Evolutionary conservation across 2,888 invertebrate species (phyloP).

Genomic region (Trissoscelio sp.): DNA sequence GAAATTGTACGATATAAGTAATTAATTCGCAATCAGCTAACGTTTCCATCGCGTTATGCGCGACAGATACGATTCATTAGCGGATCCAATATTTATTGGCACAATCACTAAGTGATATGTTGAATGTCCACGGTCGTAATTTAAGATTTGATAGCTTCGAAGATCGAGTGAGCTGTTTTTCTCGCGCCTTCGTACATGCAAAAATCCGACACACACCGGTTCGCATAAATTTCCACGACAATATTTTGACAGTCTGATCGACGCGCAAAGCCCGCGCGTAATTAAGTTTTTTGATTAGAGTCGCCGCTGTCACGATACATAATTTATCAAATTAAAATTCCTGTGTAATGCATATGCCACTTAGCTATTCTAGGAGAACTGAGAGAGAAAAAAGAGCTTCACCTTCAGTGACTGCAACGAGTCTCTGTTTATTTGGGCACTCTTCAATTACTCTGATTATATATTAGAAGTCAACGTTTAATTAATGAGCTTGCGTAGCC

Average conservation of each 20-base stretch:
- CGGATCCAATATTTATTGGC: conserved; percentile 78
- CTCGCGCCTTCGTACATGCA: conserved; percentile 6
- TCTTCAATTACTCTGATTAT: conserved; percentile 41
- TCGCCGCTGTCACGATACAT: background rate
- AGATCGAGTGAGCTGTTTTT: conserved; percentile 19
- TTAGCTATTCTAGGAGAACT: background rate
- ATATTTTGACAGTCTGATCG: background rate
- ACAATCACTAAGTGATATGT: conserved; percentile 54
- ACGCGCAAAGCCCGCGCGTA: background rate
- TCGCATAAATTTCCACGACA: background rate
- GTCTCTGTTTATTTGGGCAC: conserved; percentile 29
- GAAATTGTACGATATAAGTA: conserved; percentile 82
- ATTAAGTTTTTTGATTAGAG: conserved; percentile 1
- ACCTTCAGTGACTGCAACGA: conserved; percentile 13
- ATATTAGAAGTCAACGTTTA: conserved; percentile 32
- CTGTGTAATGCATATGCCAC: conserved; percentile 5
- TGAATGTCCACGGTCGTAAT: conserved; percentile 34
- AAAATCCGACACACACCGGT: background rate
- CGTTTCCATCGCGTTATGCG: conserved; percentile 76
- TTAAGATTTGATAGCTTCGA: conserved; percentile 46
- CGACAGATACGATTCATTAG: conserved; percentile 82
- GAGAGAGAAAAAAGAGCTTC: too few relatives aligned
- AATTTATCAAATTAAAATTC: conserved; percentile 20
- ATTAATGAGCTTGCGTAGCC: conserved; percentile 28
- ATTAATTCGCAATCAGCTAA: conserved; percentile 82